Evolutionary conservation across 2,797 vertebrate species (phyloP).

Genomic region (Arctocebus calabarensis): DNA sequence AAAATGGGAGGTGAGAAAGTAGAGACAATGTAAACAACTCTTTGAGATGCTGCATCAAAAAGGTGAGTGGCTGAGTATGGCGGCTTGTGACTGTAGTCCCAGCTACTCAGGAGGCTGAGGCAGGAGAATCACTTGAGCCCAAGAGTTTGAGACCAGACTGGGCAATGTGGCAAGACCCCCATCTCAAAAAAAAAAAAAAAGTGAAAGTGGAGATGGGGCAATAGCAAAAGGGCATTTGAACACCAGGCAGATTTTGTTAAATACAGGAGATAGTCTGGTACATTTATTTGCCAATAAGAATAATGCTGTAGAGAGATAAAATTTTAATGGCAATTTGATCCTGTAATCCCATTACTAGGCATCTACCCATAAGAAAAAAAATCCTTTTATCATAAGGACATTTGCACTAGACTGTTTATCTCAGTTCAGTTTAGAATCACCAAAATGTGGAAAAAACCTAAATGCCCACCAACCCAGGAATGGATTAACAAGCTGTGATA

Average conservation of each 20-base stretch:
- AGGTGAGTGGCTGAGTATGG: not conserved
- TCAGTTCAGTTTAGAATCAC: too few relatives aligned
- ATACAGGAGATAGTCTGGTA: not conserved
- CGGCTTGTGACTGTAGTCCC: not conserved
- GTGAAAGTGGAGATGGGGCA: not conserved
- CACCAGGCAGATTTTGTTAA: not conserved
- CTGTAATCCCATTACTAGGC: too few relatives aligned
- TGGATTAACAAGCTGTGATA: too few relatives aligned
- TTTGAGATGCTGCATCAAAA: not conserved
- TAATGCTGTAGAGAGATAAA: not conserved
- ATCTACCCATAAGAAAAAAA: too few relatives aligned
- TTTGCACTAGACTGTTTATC: too few relatives aligned
- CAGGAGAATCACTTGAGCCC: not conserved
- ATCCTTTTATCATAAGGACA: too few relatives aligned
- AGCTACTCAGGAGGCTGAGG: not conserved
- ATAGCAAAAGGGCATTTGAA: not conserved
- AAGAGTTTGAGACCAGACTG: not conserved
- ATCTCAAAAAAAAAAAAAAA: not conserved
- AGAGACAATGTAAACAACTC: not conserved
- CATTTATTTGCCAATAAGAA: not conserved
- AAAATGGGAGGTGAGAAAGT: not conserved
- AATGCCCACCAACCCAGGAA: too few relatives aligned
- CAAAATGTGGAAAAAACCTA: too few relatives aligned
- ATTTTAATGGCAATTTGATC: not conserved
- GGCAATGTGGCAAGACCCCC: not conserved